Conservation (phyloP, 2,797 vertebrate genomes). For the Lates japonicus region DNA sequence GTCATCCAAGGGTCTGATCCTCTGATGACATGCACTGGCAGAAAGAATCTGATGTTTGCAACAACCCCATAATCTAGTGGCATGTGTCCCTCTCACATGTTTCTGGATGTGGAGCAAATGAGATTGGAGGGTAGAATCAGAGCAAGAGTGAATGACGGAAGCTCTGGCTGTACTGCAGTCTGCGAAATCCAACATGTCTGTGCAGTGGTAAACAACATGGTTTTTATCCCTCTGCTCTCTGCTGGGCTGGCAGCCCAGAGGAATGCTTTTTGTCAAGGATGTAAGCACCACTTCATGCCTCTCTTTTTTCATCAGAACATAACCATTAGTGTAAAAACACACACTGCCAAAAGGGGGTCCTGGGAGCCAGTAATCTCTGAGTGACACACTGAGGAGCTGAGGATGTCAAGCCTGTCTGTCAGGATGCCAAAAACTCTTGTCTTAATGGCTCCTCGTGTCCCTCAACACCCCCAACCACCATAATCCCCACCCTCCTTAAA, state of each 20-base stretch:
- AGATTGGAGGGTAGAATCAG: constrained; percentile 34
- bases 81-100: constrained; percentile 49
- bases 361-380: constrained; percentile 28
- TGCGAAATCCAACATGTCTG: constrained; percentile 32
- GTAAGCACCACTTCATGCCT: not conserved
- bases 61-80: constrained; percentile 42
- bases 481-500: not conserved
- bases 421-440: constrained; percentile 34
- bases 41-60: constrained; percentile 28
- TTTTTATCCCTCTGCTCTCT: constrained; percentile 11
- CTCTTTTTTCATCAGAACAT: constrained; percentile 23
- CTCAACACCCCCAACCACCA: not conserved
- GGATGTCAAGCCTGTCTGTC: constrained; percentile 35
- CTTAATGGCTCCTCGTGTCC: constrained; percentile 3
- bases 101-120: constrained; percentile 38
- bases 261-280: constrained; percentile 23
- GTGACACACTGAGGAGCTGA: constrained; percentile 29
- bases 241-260: constrained; percentile 6
- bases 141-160: constrained; percentile 9
- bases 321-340: constrained; percentile 31
- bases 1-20: constrained; percentile 53
- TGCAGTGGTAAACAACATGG: not conserved
- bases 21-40: constrained; percentile 39
- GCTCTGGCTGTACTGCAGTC: constrained; percentile 16
- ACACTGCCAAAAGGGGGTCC: not conserved